Evolutionary conservation across 2,797 vertebrate genomes (phyloP).

Genomic region (Phataginus tricuspis): DNA sequence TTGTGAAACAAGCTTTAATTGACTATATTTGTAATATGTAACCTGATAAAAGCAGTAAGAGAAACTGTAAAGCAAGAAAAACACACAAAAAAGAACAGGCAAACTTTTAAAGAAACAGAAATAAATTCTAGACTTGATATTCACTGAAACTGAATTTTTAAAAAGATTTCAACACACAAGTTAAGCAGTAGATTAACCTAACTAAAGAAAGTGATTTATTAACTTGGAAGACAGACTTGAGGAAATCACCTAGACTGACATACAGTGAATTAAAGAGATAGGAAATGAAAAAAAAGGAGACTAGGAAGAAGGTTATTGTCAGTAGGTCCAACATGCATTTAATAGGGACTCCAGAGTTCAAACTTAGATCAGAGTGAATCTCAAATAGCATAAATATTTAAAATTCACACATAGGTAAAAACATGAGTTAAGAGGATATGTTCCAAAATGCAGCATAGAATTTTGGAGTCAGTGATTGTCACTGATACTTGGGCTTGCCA

Average conservation of each 20-base stretch:
- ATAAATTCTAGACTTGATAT: not conserved
- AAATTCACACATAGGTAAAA: not conserved
- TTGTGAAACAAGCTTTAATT: not conserved
- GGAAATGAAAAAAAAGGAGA: not conserved
- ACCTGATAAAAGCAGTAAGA: not conserved
- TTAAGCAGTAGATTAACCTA: not conserved
- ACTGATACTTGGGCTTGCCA: not conserved
- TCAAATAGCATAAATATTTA: not conserved
- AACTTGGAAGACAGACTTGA: not conserved
- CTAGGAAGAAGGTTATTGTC: rapidly evolving
- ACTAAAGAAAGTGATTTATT: not conserved
- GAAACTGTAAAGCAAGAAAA: not conserved
- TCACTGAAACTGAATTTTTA: not conserved
- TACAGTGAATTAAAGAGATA: not conserved
- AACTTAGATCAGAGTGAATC: not conserved
- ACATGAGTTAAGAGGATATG: not conserved
- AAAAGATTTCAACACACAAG: not conserved
- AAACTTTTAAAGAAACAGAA: not conserved
- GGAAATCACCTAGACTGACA: not conserved
- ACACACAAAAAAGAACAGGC: not conserved
- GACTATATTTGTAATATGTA: not conserved
- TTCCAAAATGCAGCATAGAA: not conserved
- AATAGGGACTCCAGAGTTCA: not conserved
- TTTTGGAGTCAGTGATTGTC: not conserved
- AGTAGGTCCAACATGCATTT: not conserved